These are phyloP conservation scores for Crossocerus cetratus DNA, from an alignment of 2,888 invertebrate genomes.

Conservation along the genomic window DNA sequence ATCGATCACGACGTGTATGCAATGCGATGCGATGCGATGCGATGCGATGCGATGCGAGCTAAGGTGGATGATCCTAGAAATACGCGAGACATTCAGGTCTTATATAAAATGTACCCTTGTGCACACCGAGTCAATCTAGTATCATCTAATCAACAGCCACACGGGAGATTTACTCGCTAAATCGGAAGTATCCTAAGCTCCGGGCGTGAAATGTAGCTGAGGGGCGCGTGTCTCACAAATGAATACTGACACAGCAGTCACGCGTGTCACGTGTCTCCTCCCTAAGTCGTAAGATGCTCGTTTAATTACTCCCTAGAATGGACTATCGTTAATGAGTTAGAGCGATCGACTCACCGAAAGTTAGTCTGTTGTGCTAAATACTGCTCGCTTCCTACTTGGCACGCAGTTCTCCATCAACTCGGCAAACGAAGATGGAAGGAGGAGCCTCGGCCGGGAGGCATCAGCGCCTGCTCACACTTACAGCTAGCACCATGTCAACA, in stretches of 20 bases:
- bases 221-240: neutral
- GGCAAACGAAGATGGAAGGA: neutral
- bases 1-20: constrained; percentile 20
- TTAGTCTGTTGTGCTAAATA: neutral
- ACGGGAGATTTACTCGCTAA: constrained; percentile 36
- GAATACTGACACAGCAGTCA: neutral
- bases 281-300: neutral
- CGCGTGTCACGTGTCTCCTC: neutral
- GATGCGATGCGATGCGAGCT: constrained; percentile 26
- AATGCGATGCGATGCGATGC: constrained; percentile 37
- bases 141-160: constrained; percentile 41
- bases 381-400: neutral
- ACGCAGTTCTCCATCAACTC: neutral
- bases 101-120: constrained; percentile 49
- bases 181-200: constrained; percentile 32
- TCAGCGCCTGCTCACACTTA: too few species aligned
- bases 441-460: too few species aligned
- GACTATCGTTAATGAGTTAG: neutral
- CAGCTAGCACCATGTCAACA: constrained; percentile 51
- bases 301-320: neutral
- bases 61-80: constrained; percentile 35
- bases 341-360: neutral
- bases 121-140: constrained; percentile 46
- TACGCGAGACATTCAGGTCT: constrained; percentile 50
- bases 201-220: constrained; percentile 5